Base-by-base conservation (phyloP, 2,113 vertebrate species). In the Carassius carassius region DNA sequence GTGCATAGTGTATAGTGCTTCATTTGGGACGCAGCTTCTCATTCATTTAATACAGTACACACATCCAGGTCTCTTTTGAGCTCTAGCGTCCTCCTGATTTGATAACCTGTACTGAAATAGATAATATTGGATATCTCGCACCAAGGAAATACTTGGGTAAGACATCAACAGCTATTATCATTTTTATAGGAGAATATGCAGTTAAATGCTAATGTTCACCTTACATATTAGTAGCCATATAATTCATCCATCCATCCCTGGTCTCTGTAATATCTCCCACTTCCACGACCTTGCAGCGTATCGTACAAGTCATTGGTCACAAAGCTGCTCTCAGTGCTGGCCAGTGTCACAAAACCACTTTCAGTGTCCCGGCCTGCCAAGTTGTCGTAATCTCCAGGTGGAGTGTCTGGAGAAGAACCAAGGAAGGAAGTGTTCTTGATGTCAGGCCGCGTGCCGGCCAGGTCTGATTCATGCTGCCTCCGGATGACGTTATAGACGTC, bases 371-470 rank as follows among this genome's bases (percentile, higher is more conserved):
- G 92, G 70, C 91, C 92, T 0, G 89, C 95, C 14, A 92, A 84
- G 54, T 96, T 95, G 82, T 96, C 95, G 0, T 95, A 95, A 81
- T 96, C 96, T 32, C 93, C 94, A 0, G 85, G 95, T n/a, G 91
- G 94, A 0, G 90, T 93, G 72, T 94, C 92, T 0, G 93, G 95
- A 17, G 90, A 94, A 49, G 95, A 95, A 12, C 89, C 92, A 8
- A 95, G 90, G 90, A 99, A 99, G 6, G 98, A 99, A n/a, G 95
- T 96, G 85, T 98, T 98, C 84, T 95, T 95, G 19, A 95, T 95
- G 75, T 94, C 89, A 0, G 98, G 96, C 12, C 97, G 95, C 5
- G 95, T 90, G 19, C 95, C 95, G 0, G 95, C 89, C 86, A 99
- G 93, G 81, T 99, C 98, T 0, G 95, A 96, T 0, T 98, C 96